phyloP scores from a whole-genome alignment of 2,888 invertebrate genomes.

The Archips xylosteana region DNA sequence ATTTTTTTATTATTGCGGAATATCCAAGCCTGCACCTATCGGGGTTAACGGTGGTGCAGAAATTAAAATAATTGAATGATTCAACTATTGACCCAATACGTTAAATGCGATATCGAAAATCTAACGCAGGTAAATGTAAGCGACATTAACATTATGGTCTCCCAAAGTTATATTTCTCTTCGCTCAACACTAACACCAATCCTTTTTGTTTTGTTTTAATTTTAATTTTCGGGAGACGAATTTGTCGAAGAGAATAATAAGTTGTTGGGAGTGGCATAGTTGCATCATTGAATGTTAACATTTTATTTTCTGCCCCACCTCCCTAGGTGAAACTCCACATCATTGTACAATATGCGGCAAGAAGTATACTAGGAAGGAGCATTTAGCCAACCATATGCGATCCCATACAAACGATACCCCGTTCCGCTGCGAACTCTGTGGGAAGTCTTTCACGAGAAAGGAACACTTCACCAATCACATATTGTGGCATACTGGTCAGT shows the following conservation, averaged over 20 bases:
- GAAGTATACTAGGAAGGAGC: constrained; percentile 95
- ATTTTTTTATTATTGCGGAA: constrained; percentile 49
- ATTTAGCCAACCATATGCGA: constrained; percentile 94
- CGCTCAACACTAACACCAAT: constrained; percentile 27
- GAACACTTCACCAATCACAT: constrained; percentile 96
- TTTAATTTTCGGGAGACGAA: constrained; percentile 43
- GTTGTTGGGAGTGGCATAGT: constrained; percentile 64
- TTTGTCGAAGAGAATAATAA: constrained; percentile 45
- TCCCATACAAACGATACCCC: constrained; percentile 96
- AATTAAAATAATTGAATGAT: constrained; percentile 81
- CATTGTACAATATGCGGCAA: constrained; percentile 95
- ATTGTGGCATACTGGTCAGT: constrained; percentile 93
- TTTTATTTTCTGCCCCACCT: constrained; percentile 80
- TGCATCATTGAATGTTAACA: constrained; percentile 84
- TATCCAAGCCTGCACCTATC: constrained; percentile 76
- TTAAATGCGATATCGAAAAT: constrained; percentile 38
- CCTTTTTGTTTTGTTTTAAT: background rate
- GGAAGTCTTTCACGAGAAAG: constrained; percentile 95
- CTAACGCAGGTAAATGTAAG: constrained; percentile 46
- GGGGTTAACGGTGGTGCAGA: constrained; percentile 74
- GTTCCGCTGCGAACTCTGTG: constrained; percentile 94
- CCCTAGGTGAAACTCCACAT: constrained; percentile 93
- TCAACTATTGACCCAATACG: constrained; percentile 72
- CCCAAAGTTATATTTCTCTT: constrained; percentile 50
- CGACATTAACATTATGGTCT: constrained; percentile 52